phyloP scores from a whole-genome alignment of 2,888 invertebrate genomes.

The Lacanobia wlatinum region DNA sequence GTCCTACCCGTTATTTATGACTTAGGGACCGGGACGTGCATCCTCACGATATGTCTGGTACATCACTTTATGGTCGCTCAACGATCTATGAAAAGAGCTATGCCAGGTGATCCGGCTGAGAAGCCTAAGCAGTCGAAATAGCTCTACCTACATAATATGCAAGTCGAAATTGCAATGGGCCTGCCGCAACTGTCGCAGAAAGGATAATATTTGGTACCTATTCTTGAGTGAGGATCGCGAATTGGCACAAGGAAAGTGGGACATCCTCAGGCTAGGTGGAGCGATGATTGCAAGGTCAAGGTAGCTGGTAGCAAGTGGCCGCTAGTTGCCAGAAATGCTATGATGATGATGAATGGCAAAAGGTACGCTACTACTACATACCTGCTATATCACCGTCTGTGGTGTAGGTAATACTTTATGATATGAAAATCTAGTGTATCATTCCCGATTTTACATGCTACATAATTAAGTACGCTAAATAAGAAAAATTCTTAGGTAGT shows the following conservation, averaged over 20 bases:
- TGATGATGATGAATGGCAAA: neutral
- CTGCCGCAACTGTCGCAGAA: too few relatives aligned
- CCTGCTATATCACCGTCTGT: too few relatives aligned
- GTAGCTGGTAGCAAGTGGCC: neutral
- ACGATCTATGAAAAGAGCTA: too few relatives aligned
- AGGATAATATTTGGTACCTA: too few relatives aligned
- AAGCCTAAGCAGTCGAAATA: too few relatives aligned
- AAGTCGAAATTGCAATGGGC: too few relatives aligned
- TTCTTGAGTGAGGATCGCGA: too few relatives aligned
- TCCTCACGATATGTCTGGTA: too few relatives aligned
- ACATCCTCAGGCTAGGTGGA: neutral
- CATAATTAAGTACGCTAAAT: slow-evolving; percentile 2
- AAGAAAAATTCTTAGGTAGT: slow-evolving; percentile 19
- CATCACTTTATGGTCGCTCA: too few relatives aligned
- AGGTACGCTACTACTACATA: neutral
- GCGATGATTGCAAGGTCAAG: neutral
- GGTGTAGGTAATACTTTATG: neutral
- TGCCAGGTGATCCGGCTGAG: too few relatives aligned
- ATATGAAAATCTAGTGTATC: neutral
- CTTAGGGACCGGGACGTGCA: neutral
- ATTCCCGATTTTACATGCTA: neutral
- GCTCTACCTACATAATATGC: too few relatives aligned
- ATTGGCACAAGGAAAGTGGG: neutral
- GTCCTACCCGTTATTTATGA: neutral
- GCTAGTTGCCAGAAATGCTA: neutral